phyloP scores from a whole-genome alignment of 30 jellyfish, hydroid and myxozoan genomes.

The Chrysaora quinquecirrha region DNA sequence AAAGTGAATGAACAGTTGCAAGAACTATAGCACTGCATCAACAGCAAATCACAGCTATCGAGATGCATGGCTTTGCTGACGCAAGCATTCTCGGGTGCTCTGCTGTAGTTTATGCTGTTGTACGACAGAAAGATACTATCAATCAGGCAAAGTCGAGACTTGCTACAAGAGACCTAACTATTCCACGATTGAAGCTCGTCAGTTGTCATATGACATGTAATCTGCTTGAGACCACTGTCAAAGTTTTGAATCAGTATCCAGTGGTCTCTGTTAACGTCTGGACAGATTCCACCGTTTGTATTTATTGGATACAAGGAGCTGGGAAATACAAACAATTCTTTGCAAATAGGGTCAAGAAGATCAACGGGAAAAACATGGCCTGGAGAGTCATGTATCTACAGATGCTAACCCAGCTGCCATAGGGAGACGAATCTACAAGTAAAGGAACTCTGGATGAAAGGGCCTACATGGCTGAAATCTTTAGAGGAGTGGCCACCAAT shows the following conservation, averaged over 20 bases:
- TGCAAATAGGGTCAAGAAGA: constrained; percentile 13
- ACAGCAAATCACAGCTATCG: not conserved
- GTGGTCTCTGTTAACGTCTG: not conserved
- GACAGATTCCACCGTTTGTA: constrained; percentile 48
- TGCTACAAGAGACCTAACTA: constrained; percentile 29
- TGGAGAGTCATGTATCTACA: constrained; percentile 53
- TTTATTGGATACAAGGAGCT: constrained; percentile 24
- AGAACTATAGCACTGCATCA: constrained; percentile 1
- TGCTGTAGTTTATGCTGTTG: constrained; percentile 27
- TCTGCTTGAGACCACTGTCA: constrained; percentile 19
- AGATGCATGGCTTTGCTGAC: constrained; percentile 32
- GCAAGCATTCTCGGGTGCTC: constrained; percentile 23
- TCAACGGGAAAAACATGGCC: constrained; percentile 26
- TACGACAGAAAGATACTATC: not conserved
- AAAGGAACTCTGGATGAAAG: not conserved
- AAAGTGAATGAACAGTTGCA: constrained; percentile 6
- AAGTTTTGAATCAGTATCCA: constrained; percentile 15
- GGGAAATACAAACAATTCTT: constrained; percentile 30
- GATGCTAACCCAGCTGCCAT: constrained; percentile 43
- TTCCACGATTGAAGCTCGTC: constrained; percentile 32
- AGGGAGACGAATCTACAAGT: not conserved
- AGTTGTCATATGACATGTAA: constrained; percentile 44
- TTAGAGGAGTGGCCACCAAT: not conserved
- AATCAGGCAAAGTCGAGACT: constrained; percentile 36
- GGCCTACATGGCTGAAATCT: constrained; percentile 1